These are phyloP conservation scores for Acrocephalus arundinaceus DNA, from an alignment of 2,113 vertebrate species.

Conservation along the genomic window DNA sequence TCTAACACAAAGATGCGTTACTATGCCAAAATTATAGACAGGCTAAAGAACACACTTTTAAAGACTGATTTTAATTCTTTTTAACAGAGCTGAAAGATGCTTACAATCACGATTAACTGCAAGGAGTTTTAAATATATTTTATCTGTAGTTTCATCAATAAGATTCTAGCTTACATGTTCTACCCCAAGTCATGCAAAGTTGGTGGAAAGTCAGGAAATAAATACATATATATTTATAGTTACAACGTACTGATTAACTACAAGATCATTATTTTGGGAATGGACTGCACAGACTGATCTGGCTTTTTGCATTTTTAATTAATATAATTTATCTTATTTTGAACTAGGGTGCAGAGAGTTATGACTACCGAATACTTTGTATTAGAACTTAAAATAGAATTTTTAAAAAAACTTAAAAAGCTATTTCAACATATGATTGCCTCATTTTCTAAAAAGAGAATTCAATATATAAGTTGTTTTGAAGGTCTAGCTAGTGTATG, in stretches of 20 bases:
- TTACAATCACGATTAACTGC: not conserved
- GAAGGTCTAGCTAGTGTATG: not conserved
- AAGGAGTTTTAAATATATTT: not conserved
- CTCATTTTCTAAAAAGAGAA: not conserved
- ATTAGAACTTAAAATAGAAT: constrained; percentile 39
- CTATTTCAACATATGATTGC: not conserved
- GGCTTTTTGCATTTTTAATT: constrained; percentile 53
- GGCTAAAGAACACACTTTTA: not conserved
- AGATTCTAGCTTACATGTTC: not conserved
- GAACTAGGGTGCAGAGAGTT: not conserved
- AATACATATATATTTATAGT: not conserved
- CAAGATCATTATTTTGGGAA: constrained; percentile 25
- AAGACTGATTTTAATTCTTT: not conserved
- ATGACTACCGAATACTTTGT: not conserved
- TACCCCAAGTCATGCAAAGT: not conserved
- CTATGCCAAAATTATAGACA: not conserved
- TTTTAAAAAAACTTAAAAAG: not conserved
- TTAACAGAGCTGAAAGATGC: not conserved
- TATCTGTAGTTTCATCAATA: not conserved
- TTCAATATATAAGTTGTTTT: constrained; percentile 13
- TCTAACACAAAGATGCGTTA: not conserved
- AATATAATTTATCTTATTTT: constrained; percentile 38
- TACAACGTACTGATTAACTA: not conserved
- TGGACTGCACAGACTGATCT: not conserved
- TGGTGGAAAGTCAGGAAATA: constrained; percentile 1